A percentile compares a stretch with the other conserved stretches of the same genome.
Evolutionary conservation across 2,797 vertebrate genomes (phyloP).

Genomic region (Sebastes dallii): DNA sequence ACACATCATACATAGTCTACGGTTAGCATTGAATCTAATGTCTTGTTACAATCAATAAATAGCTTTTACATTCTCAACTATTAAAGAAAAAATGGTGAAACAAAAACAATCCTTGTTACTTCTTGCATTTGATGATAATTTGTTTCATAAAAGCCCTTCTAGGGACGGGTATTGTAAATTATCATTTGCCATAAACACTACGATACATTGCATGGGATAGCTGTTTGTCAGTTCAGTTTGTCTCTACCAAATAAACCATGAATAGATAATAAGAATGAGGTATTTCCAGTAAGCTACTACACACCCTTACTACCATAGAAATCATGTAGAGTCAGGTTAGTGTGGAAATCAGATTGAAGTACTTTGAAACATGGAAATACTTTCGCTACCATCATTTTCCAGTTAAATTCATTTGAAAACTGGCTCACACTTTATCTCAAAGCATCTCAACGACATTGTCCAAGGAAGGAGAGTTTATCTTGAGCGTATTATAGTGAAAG

Average conservation of each 20-base stretch:
- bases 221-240: no score
- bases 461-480: slow-evolving; percentile 17
- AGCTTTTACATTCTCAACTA: neutral
- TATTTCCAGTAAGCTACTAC: neutral
- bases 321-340: neutral
- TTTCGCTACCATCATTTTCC: neutral
- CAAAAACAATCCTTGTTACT: neutral
- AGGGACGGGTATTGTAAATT: no score
- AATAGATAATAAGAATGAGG: neutral
- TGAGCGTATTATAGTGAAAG: slow-evolving; percentile 11
- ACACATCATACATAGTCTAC: no score
- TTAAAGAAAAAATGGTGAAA: neutral
- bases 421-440: neutral
- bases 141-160: no score
- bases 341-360: slow-evolving; percentile 7
- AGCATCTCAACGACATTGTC: neutral
- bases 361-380: neutral
- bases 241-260: no score
- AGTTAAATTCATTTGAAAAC: no score
- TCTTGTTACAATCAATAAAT: neutral
- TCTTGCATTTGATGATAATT: neutral
- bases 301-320: neutral
- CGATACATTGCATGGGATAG: no score
- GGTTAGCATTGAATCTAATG: neutral
- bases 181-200: fast-evolving